Conservation (phyloP, 2,888 invertebrate species). For the Taphrorychus bicolor region DNA sequence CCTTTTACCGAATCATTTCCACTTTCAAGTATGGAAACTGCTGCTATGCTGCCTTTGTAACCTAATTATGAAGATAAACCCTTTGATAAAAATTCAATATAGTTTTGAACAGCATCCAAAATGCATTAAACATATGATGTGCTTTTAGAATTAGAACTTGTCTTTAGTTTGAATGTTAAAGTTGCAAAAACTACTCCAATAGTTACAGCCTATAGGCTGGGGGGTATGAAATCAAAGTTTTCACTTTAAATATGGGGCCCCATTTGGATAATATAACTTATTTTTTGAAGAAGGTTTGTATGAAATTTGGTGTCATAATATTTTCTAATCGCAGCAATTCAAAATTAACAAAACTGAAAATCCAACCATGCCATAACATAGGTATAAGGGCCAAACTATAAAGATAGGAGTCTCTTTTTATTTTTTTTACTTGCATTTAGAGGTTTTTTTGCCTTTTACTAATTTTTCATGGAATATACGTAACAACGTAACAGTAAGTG, state of each 20-base stretch:
- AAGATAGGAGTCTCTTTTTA: neutral
- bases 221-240: too few relatives aligned
- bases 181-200: too few relatives aligned
- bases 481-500: too few relatives aligned
- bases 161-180: too few relatives aligned
- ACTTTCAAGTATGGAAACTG: slow-evolving; percentile 77
- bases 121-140: neutral
- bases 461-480: neutral
- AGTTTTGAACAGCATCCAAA: neutral
- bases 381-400: neutral
- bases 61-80: slow-evolving; percentile 61
- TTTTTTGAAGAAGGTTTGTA: neutral
- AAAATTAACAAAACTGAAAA: too few relatives aligned
- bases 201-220: too few relatives aligned
- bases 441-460: too few relatives aligned
- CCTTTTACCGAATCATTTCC: slow-evolving; percentile 65
- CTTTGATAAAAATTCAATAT: neutral
- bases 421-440: too few relatives aligned
- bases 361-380: neutral
- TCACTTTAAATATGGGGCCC: neutral
- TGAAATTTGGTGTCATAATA: neutral
- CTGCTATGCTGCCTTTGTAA: slow-evolving; percentile 72
- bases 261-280: neutral
- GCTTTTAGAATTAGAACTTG: too few relatives aligned
- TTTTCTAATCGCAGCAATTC: neutral